phyloP scores from a whole-genome alignment of 2,113 vertebrate species.

The Centropristis striata region DNA sequence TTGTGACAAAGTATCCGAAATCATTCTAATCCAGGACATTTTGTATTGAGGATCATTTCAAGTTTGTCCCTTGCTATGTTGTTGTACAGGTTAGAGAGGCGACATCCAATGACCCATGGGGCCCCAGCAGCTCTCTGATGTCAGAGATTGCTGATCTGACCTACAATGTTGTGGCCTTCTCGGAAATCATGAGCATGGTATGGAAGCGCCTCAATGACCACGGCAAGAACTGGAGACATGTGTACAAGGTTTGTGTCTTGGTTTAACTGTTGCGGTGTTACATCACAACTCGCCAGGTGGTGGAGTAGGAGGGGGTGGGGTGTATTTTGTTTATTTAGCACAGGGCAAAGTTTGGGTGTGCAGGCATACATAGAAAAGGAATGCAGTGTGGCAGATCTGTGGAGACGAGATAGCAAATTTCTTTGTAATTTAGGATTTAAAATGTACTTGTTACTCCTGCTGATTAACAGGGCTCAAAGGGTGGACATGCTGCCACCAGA shows the following conservation, averaged over 20 bases:
- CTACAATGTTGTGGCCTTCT: conserved; percentile 94
- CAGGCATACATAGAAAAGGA: too few relatives aligned
- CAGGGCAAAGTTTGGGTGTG: too few relatives aligned
- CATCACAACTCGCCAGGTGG: too few relatives aligned
- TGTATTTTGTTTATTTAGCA: too few relatives aligned
- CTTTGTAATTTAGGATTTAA: too few relatives aligned
- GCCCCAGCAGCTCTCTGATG: conserved; percentile 94
- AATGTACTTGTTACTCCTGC: too few relatives aligned
- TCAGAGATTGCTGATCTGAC: conserved; percentile 94
- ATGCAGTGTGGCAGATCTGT: too few relatives aligned
- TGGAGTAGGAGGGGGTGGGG: too few relatives aligned
- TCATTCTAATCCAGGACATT: neutral
- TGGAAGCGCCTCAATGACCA: conserved; percentile 95
- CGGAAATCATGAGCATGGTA: conserved; percentile 96
- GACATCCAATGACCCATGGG: conserved; percentile 94
- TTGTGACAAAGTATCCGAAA: conserved; percentile 15
- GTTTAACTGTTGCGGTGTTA: neutral
- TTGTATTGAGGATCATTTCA: conserved; percentile 14
- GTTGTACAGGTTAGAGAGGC: conserved; percentile 88
- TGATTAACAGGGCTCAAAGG: too few relatives aligned
- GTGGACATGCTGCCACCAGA: too few relatives aligned
- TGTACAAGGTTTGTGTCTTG: conserved; percentile 89
- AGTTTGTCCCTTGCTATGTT: conserved; percentile 9
- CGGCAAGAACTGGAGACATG: conserved; percentile 95
- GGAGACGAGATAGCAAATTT: too few relatives aligned